These are phyloP conservation scores for Suillia variegata DNA, from an alignment of 2,888 invertebrate species.

Conservation along the genomic window DNA sequence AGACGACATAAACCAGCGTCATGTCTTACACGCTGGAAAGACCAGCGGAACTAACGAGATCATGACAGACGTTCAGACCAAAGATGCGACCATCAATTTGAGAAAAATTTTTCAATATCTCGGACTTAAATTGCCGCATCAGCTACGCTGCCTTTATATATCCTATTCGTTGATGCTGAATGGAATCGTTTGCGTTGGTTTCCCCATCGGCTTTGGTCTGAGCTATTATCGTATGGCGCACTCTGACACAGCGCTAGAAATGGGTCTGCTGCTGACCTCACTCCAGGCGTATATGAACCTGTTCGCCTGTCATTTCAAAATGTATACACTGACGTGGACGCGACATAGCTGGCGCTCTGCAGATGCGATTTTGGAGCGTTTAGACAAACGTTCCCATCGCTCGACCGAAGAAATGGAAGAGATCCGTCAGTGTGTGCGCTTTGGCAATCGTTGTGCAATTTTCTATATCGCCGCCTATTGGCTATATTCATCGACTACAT, in stretches of 20 bases:
- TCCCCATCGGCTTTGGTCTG: slow-evolving; percentile 19
- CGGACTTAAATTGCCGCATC: slow-evolving; percentile 26
- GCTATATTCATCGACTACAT: slow-evolving; percentile 32
- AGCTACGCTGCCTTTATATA: slow-evolving; percentile 19
- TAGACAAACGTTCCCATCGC: slow-evolving; percentile 32
- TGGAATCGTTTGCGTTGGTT: slow-evolving; percentile 7
- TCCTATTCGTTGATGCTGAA: slow-evolving; percentile 20
- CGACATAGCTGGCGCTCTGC: slow-evolving; percentile 22
- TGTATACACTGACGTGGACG: slow-evolving; percentile 24
- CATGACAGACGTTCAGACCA: slow-evolving; percentile 11
- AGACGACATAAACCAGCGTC: too few species aligned
- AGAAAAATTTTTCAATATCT: slow-evolving; percentile 26
- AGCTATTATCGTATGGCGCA: slow-evolving; percentile 11
- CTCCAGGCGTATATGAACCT: slow-evolving; percentile 37
- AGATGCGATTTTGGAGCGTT: slow-evolving; percentile 27
- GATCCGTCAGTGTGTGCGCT: slow-evolving; percentile 20
- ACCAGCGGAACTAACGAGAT: too few species aligned
- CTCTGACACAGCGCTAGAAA: slow-evolving; percentile 26
- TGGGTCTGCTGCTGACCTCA: slow-evolving; percentile 36
- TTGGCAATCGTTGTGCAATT: slow-evolving; percentile 27
- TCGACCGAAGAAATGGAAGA: slow-evolving; percentile 22
- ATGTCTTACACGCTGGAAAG: too few species aligned
- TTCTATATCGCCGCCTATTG: slow-evolving; percentile 26
- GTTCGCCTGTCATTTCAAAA: slow-evolving; percentile 27
- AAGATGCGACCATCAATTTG: slow-evolving; percentile 22